Base-by-base conservation (phyloP, 2,113 vertebrate genomes). In the Neogobius melanostomus region DNA sequence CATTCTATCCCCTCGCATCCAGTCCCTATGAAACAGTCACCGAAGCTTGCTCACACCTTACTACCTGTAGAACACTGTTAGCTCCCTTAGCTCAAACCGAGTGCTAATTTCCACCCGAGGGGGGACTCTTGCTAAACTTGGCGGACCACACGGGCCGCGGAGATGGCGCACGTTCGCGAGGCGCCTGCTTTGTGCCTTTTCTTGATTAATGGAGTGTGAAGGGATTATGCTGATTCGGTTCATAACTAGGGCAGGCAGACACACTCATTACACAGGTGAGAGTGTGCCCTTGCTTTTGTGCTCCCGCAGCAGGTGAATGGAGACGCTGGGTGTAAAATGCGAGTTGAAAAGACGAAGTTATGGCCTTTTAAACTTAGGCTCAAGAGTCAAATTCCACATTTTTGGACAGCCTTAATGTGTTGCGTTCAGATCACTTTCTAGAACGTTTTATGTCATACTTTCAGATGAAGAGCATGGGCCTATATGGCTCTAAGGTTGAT, bases 181-280 rank as follows among this genome's bases (percentile, higher is more conserved):
- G 84, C 76, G 53, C 53, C 53, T 78, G 66, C 74, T 71, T 75
- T 64, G 61, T 79, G 73, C 81, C 85, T 88, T 83, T 89, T 84
- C 82, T 83, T 88, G 87, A 90, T 90, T 88, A 90, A 90, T 85
- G 86, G 83, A 85, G 86, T 89, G 85, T 90, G 88, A 87, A 87
- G 82, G 89, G 88, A 90, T 91, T 90, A 90, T 85, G 87, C 82
- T 90, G 88, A 90, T 91, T 90, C 87, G 85, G 87, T 90, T 88
- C 85, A 88, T 87, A 90, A 89, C 90, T 86, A 74, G 81, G 87
- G 75, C 82, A 88, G 43, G 8, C 67, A 84, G 82, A 85, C 82
- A 88, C 81, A 82, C 80, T 87, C 86, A 86, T 88, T 87, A 87
- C 84, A 87, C 84, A 88, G 86, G 86, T 89, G 82, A 80, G 82